Percentiles rank a stretch among this genome's conserved stretches.
Conservation (phyloP, 1,140 invertebrate genomes). For the Diachasmimorpha longicaudata region DNA sequence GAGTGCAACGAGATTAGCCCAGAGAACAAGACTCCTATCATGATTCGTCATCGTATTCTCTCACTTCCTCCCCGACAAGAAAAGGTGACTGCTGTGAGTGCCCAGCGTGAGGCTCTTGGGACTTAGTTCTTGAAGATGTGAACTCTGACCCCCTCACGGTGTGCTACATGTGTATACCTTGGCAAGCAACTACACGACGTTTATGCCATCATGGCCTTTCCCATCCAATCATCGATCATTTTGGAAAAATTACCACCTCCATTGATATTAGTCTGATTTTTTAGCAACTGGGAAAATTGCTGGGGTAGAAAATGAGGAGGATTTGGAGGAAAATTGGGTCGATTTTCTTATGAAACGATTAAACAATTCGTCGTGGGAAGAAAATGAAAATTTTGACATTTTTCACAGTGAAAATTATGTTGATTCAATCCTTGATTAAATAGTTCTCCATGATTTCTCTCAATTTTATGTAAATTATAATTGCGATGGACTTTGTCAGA, state of each 20-base stretch:
- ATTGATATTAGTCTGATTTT: not conserved
- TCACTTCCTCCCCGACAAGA: not conserved
- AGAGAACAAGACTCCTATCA: conserved; percentile 3
- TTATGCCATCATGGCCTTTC: not conserved
- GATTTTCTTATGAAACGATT: not conserved
- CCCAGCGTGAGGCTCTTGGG: not conserved
- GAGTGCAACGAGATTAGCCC: not conserved
- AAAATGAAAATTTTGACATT: no score
- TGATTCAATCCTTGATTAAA: no score
- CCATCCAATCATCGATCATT: not conserved
- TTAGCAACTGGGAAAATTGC: not conserved
- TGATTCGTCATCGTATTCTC: conserved; percentile 23
- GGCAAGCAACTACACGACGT: not conserved
- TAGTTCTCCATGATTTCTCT: no score
- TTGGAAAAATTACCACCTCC: not conserved
- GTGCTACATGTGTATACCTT: not conserved
- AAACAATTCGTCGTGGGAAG: no score
- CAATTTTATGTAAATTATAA: no score
- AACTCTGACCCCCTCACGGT: conserved; percentile 13
- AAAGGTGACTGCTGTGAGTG: not conserved
- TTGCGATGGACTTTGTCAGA: no score
- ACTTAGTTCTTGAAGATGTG: not conserved
- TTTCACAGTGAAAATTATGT: no score
- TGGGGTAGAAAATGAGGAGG: not conserved
- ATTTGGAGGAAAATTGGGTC: no score